These are phyloP conservation scores for Meriones unguiculatus DNA, from an alignment of 2,113 vertebrate genomes.

Conservation along the genomic window DNA sequence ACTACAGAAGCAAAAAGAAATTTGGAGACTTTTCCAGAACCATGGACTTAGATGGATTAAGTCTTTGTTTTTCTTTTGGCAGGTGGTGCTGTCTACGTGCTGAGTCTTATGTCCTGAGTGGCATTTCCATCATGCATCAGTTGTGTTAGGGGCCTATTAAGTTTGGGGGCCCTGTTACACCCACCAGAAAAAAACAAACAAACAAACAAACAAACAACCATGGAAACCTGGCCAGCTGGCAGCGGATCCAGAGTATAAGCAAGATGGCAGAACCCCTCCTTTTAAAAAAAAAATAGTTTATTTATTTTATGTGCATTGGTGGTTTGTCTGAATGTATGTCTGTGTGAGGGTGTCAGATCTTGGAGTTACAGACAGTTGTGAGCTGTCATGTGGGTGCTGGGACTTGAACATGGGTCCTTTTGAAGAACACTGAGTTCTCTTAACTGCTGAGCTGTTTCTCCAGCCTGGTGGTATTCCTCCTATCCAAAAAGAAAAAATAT, in stretches of 20 bases:
- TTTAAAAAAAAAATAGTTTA: constrained; percentile 5
- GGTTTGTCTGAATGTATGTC: too few species aligned
- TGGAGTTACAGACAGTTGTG: too few species aligned
- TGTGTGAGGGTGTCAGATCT: too few species aligned
- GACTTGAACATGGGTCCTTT: too few species aligned
- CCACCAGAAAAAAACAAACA: not conserved
- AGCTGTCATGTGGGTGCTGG: too few species aligned
- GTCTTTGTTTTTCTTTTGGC: not conserved
- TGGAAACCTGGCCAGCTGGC: not conserved
- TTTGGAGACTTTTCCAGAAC: not conserved
- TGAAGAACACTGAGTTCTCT: too few species aligned
- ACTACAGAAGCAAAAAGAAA: not conserved
- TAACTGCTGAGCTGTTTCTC: too few species aligned
- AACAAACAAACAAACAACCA: not conserved
- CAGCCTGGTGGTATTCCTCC: not conserved
- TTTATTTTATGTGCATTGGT: too few species aligned
- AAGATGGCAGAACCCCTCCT: not conserved
- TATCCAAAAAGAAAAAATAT: constrained; percentile 18
- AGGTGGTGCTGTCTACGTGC: not conserved
- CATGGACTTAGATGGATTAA: not conserved
- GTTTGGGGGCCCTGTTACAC: not conserved
- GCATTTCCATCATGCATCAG: not conserved
- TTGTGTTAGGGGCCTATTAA: not conserved
- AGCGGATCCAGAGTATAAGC: not conserved
- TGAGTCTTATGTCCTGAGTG: not conserved